Evolutionary conservation across 2,113 vertebrate genomes (phyloP).

Genomic region (Hepsetus odoe): DNA sequence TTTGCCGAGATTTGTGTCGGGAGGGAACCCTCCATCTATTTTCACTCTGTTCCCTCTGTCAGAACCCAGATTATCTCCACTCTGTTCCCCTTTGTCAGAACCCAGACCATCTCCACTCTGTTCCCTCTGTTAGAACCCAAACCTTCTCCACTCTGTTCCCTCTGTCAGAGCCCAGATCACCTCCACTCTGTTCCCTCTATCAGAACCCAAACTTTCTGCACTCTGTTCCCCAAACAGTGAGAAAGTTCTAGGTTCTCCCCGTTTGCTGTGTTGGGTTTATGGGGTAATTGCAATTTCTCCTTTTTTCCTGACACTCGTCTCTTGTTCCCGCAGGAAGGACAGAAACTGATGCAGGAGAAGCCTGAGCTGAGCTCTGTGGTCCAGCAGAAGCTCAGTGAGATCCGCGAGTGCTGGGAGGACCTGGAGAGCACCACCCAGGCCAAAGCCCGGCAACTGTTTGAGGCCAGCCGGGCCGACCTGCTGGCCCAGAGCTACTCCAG

Average conservation of each 20-base stretch:
- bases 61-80: too few relatives aligned
- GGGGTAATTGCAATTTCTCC: background rate
- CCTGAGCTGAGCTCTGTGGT: constrained; percentile 84
- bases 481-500: constrained; percentile 86
- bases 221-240: too few relatives aligned
- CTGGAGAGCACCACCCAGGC: constrained; percentile 88
- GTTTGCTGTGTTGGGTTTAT: background rate
- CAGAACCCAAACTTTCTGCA: too few relatives aligned
- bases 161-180: too few relatives aligned
- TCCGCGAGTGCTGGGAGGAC: constrained; percentile 88
- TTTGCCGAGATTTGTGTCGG: too few relatives aligned
- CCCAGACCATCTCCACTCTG: too few relatives aligned
- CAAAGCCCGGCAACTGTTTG: constrained; percentile 86
- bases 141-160: too few relatives aligned
- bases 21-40: background rate
- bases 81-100: too few relatives aligned
- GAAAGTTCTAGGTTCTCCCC: too few relatives aligned
- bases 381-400: constrained; percentile 83
- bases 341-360: constrained; percentile 89
- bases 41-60: background rate
- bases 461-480: constrained; percentile 85
- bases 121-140: too few relatives aligned
- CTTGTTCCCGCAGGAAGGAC: constrained; percentile 80
- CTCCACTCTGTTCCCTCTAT: too few relatives aligned
- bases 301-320: background rate